phyloP scores from a whole-genome alignment of 1,140 invertebrate species.

The Trachymyrmex septentrionalis region DNA sequence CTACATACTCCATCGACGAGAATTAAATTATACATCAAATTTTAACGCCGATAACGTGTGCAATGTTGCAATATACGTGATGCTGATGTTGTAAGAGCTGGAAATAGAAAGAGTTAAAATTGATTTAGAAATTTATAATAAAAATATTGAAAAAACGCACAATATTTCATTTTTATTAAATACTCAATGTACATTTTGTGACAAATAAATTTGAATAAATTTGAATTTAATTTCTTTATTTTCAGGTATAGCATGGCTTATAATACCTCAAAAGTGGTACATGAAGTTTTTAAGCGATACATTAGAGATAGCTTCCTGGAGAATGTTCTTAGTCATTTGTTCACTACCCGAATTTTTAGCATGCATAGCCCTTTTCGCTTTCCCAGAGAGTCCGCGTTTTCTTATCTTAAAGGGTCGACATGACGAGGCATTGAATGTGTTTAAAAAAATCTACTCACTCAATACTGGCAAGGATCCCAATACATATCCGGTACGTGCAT shows the following conservation, averaged over 20 bases:
- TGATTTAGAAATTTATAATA: background rate
- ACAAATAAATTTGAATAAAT: background rate
- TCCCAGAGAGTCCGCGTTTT: slow-evolving; percentile 92
- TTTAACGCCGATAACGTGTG: background rate
- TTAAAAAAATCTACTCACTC: slow-evolving; percentile 87
- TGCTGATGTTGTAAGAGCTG: background rate
- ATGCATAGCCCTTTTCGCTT: slow-evolving; percentile 87
- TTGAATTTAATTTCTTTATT: slow-evolving; percentile 1
- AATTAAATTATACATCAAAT: background rate
- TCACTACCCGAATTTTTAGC: slow-evolving; percentile 89
- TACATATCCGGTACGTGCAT: slow-evolving; percentile 81
- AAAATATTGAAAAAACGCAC: background rate
- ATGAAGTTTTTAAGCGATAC: slow-evolving; percentile 77
- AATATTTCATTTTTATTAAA: background rate
- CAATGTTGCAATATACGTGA: background rate
- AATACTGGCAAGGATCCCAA: slow-evolving; percentile 86
- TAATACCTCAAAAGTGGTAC: slow-evolving; percentile 88
- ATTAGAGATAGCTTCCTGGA: slow-evolving; percentile 88
- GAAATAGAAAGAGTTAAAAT: background rate
- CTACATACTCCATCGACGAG: background rate
- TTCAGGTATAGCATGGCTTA: slow-evolving; percentile 89
- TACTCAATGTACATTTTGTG: background rate
- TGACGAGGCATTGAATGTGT: slow-evolving; percentile 87
- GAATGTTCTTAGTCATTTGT: slow-evolving; percentile 89
- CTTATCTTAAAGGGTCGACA: slow-evolving; percentile 87